phyloP scores from a whole-genome alignment of 1,140 invertebrate species.

The Bathynomus jamesi region DNA sequence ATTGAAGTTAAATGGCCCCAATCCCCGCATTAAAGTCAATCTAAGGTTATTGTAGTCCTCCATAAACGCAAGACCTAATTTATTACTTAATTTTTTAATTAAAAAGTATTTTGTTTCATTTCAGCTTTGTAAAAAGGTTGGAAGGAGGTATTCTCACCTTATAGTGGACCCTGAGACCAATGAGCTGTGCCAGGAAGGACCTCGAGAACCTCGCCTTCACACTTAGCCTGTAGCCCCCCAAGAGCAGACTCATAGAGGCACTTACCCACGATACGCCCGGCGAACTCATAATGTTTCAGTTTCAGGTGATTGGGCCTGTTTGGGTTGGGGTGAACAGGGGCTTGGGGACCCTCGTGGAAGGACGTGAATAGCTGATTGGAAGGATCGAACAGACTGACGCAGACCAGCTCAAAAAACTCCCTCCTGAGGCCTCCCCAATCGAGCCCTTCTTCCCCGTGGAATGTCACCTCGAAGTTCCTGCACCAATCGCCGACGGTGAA shows the following conservation, averaged over 20 bases:
- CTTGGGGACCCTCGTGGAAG: constrained; percentile 74
- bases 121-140: too few species aligned
- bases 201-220: constrained; percentile 82
- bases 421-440: constrained; percentile 87
- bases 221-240: constrained; percentile 75
- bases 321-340: constrained; percentile 73
- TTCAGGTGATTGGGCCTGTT: constrained; percentile 64
- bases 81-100: too few species aligned
- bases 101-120: too few species aligned
- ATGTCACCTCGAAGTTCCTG: constrained; percentile 83
- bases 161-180: constrained; percentile 84
- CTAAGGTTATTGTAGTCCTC: too few species aligned
- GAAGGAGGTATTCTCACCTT: too few species aligned
- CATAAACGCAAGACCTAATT: too few species aligned
- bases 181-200: constrained; percentile 89
- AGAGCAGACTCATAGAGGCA: constrained; percentile 85
- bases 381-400: constrained; percentile 75
- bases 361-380: constrained; percentile 71
- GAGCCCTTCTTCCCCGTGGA: constrained; percentile 84
- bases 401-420: constrained; percentile 89
- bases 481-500: constrained; percentile 80
- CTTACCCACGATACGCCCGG: constrained; percentile 88
- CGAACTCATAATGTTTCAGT: constrained; percentile 85
- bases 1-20: too few species aligned
- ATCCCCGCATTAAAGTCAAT: too few species aligned